These are phyloP conservation scores for Oncopodura yosiiana DNA, from an alignment of 1,140 invertebrate genomes.

Conservation along the genomic window DNA sequence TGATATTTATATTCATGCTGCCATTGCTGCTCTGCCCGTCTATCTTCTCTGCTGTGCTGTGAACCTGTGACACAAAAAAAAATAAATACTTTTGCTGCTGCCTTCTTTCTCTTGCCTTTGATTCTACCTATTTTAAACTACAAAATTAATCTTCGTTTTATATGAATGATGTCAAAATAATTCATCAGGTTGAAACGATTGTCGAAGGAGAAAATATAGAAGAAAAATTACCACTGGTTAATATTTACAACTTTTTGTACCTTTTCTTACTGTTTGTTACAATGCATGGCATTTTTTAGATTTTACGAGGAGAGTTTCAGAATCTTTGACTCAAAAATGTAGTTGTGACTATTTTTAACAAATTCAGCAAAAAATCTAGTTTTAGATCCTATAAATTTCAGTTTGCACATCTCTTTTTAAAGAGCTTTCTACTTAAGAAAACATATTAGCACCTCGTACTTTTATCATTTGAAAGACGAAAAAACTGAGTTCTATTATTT, in stretches of 20 bases:
- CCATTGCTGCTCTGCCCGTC: too few relatives aligned
- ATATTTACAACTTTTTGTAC: slow-evolving; percentile 6
- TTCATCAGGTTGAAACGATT: slow-evolving; percentile 19
- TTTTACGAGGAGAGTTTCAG: slow-evolving; percentile 5
- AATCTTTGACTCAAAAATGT: neutral
- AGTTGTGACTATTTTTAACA: neutral
- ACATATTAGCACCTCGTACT: too few relatives aligned
- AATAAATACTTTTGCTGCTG: neutral
- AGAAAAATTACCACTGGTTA: slow-evolving; percentile 27
- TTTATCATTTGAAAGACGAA: too few relatives aligned
- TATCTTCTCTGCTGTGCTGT: too few relatives aligned
- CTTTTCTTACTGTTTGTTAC: slow-evolving; percentile 6
- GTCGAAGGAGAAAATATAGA: slow-evolving; percentile 23
- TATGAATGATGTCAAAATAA: neutral
- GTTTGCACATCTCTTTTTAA: slow-evolving; percentile 2
- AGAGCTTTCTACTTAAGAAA: too few relatives aligned
- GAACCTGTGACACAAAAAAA: too few relatives aligned
- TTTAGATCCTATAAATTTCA: neutral
- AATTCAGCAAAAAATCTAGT: neutral
- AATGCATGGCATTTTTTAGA: too few relatives aligned
- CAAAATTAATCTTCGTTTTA: neutral
- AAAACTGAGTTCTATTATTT: too few relatives aligned
- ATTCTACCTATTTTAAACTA: neutral
- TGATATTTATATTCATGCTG: too few relatives aligned
- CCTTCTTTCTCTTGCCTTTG: neutral